phyloP scores from a whole-genome alignment of 2,113 vertebrate species.

The Butorides virescens region DNA sequence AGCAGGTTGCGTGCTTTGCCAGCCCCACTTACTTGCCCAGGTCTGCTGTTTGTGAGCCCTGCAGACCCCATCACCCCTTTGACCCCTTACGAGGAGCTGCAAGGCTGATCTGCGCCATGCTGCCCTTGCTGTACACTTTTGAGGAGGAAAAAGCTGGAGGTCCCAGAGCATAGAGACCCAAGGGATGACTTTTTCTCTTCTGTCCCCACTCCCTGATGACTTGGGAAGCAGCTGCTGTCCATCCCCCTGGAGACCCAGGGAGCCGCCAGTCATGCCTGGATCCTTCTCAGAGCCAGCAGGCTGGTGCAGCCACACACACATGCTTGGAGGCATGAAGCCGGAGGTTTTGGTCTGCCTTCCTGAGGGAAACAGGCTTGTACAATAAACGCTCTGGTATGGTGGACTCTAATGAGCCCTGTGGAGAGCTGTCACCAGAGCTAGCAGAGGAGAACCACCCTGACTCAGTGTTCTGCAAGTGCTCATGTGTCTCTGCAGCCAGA shows the following conservation, averaged over 20 bases:
- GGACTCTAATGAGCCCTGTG: neutral
- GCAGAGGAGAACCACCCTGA: neutral
- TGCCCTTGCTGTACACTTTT: accelerated
- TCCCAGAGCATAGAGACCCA: neutral
- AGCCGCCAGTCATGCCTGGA: neutral
- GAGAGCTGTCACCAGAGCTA: neutral
- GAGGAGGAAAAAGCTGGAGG: neutral
- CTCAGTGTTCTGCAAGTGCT: neutral
- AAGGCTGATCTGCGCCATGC: neutral
- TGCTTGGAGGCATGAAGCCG: neutral
- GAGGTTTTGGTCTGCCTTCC: neutral
- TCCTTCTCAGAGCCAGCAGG: neutral
- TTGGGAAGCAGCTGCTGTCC: accelerated
- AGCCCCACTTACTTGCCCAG: accelerated
- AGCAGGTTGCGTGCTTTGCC: neutral
- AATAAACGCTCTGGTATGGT: neutral
- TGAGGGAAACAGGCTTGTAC: neutral
- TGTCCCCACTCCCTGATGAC: neutral
- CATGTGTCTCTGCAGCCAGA: neutral
- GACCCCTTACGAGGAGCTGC: neutral
- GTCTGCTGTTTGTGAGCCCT: neutral
- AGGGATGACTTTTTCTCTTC: neutral
- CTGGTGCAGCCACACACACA: neutral
- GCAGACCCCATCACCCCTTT: neutral
- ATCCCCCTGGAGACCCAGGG: accelerated